A percentile compares a stretch with the other conserved stretches of the same genome.
Evolutionary conservation across 1,140 invertebrate species (phyloP).

Genomic region (Archivesica marissinica): DNA sequence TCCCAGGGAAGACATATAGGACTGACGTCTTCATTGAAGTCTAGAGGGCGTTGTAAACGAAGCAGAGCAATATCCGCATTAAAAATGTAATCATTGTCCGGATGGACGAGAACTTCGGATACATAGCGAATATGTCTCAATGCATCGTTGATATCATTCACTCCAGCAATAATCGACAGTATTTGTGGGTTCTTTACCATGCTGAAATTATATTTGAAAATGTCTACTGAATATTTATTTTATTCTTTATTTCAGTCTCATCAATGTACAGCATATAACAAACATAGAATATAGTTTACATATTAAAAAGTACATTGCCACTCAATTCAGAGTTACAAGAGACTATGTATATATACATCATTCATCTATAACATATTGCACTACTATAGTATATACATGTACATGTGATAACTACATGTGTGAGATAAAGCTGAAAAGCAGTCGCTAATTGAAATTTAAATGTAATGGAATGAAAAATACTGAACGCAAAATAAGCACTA

Average conservation of each 20-base stretch:
- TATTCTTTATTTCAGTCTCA: background rate
- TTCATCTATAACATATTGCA: too few species aligned
- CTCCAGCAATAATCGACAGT: conserved; percentile 66
- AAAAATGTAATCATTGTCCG: conserved; percentile 72
- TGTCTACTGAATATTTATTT: background rate
- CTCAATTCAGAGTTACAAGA: too few species aligned
- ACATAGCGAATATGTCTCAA: conserved; percentile 42
- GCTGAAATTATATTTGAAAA: conserved; percentile 55
- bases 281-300: too few species aligned
- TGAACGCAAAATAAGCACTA: too few species aligned
- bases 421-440: too few species aligned
- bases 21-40: conserved; percentile 36
- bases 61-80: conserved; percentile 75
- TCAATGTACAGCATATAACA: background rate
- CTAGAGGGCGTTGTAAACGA: conserved; percentile 67
- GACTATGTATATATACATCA: too few species aligned
- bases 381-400: too few species aligned
- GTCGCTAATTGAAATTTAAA: too few species aligned
- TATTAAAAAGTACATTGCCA: too few species aligned
- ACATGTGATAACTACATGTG: too few species aligned
- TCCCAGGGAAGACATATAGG: conserved; percentile 71
- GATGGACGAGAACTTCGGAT: conserved; percentile 71
- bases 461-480: too few species aligned
- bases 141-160: conserved; percentile 56
- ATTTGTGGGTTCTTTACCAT: conserved; percentile 64